Conservation (phyloP, 2,888 invertebrate genomes). For the Chrysolina americana region DNA sequence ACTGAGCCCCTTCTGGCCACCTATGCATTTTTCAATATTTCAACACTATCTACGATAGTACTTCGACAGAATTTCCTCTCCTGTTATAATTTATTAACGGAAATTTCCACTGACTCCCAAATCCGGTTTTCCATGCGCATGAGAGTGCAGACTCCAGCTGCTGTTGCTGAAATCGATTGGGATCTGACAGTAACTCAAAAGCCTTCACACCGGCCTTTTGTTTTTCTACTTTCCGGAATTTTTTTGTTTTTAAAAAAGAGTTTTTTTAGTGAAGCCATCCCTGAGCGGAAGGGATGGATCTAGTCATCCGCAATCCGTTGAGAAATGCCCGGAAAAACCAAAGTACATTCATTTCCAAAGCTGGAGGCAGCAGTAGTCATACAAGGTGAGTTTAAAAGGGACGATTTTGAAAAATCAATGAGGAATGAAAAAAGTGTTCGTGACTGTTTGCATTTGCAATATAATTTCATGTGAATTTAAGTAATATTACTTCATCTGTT, state of each 20-base stretch:
- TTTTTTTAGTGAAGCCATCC: constrained; percentile 42
- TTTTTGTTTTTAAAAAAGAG: constrained; percentile 27
- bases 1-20: no score
- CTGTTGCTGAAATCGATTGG: background rate
- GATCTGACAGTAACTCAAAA: constrained; percentile 28
- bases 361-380: constrained; percentile 45
- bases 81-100: background rate
- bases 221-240: constrained; percentile 17
- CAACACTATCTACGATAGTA: background rate
- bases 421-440: no score
- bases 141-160: constrained; percentile 1
- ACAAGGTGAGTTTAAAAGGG: constrained; percentile 46
- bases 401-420: no score
- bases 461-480: no score
- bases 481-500: no score
- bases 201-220: constrained; percentile 19
- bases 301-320: constrained; percentile 38
- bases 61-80: background rate
- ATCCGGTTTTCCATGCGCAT: background rate
- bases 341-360: constrained; percentile 47
- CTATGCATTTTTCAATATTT: no score
- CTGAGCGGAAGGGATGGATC: constrained; percentile 48
- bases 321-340: constrained; percentile 47
- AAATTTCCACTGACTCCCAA: background rate
- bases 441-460: no score